Evolutionary conservation across 2,888 invertebrate genomes (phyloP), one percentile per base, ranked within the genome.

Genomic region (Euplexia lucipara): DNA sequence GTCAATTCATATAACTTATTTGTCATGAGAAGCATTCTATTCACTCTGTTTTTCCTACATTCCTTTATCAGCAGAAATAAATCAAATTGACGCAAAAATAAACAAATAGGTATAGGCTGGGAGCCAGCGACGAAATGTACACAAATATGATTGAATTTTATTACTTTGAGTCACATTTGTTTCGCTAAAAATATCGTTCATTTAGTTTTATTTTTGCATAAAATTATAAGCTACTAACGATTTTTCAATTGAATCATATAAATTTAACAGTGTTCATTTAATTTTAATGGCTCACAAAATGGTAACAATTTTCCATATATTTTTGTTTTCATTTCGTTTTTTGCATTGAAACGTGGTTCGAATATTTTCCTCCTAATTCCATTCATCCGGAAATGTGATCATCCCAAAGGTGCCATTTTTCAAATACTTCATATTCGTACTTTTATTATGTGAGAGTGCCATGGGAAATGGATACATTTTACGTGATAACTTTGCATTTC

Each of bases 31-130:
- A 68, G 16, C n/a, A 61, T 61, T 68, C 52, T 45, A 35, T 68
- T 74, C 48, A 49, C 44, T 44, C 45, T 56, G 39, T 48, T 64
- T 75, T 60, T 42, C 42, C 56, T 44, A 44, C 20, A 45, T 53
- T 42, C 9, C 47, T 30, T 65, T 51, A 67, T 76, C 72, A 68
- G 62, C 64, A 58, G 49, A 68, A 71, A 78, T 65, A 78, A 69
- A 79, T 78, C 70, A 69, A 74, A 64, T 26, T 26, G 39, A 65
- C 58, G 48, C 42, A 61, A 64, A 69, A 59, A 59, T 75, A 69
- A 71, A 74, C 69, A 70, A 58, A 74, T 51, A 49, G 12, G 8
- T 0, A 3, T 59, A 73, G 63, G 9, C 22, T 8, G 7, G 32
- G 70, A 73, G 76, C 51, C 45, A 8, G 41, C 14, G 6, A 39